Evolutionary conservation across 2,113 vertebrate genomes (phyloP), one percentile per base, ranked within the genome.

Genomic region (Ammodytes dubius): DNA sequence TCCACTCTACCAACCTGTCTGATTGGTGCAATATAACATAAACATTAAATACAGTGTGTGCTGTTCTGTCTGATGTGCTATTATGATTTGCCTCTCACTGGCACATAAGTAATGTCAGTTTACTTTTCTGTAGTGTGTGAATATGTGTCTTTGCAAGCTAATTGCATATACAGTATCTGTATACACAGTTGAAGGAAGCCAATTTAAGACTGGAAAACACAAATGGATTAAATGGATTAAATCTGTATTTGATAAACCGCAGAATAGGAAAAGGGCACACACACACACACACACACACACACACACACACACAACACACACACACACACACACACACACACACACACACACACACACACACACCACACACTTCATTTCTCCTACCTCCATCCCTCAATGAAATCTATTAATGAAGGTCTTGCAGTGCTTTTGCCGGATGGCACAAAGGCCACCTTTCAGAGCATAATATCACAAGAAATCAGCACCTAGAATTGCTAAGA

Each of bases 401-500:
- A 84, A 45, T 56, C 45, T 78, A 49, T 75, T 79, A 39, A 83
- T 72, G 68, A 78, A 46, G 63, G n/a, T 50, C 56, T 81, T 49
- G 45, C 42, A 70, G 49, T 49, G 3, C 47, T 42, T 37, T 56
- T 54, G 54, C 69, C 14, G 69, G 39, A n/a, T 65, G 72, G 49
- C 80, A 88, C 72, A 81, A 87, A 83, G 67, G 61, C 76, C 50
- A 65, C 64, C 72, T 86, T 76, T 88, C 74, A 87, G 52, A 61
- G 56, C 57, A 11, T 53, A 74, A 68, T 84, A 75, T 70, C 81
- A 64, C 39, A 53, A 35, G 19, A 70, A 85, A 87, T 79, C 68
- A 79, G n/a, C 83, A 63, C 71, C 66, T 19, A 13, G 56, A 79
- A 73, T 63, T 45, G 43, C 60, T n/a, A 50, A 79, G 46, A 77